phyloP scores from a whole-genome alignment of 2,888 invertebrate genomes.

The Dilophus febrilis region DNA sequence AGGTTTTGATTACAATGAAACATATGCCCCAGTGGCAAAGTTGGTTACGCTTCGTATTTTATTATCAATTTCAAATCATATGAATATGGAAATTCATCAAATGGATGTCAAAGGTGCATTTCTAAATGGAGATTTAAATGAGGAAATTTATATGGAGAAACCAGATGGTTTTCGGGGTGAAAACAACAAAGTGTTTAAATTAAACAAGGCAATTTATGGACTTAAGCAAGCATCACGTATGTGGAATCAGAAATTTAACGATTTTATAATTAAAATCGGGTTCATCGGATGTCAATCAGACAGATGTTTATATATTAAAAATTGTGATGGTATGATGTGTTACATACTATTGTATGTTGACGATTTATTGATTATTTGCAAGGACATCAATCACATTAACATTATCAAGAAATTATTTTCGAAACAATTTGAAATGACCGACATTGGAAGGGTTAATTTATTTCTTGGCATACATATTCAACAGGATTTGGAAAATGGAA shows the following conservation, averaged over 20 bases:
- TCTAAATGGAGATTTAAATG: constrained; percentile 1
- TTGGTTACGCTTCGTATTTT: constrained; percentile 10
- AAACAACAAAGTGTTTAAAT: constrained; percentile 7
- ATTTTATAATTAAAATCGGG: constrained; percentile 7
- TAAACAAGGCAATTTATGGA: constrained; percentile 8
- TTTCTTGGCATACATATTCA: constrained; percentile 8
- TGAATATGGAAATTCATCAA: constrained; percentile 8
- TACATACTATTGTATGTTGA: constrained; percentile 8
- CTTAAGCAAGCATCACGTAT: constrained; percentile 11
- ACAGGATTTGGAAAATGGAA: constrained; percentile 3
- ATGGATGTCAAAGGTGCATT: constrained; percentile 6
- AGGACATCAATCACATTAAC: not conserved
- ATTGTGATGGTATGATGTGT: not conserved
- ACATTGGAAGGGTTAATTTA: constrained; percentile 8
- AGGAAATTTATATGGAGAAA: constrained; percentile 4
- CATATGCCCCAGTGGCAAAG: constrained; percentile 11
- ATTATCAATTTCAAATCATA: constrained; percentile 10
- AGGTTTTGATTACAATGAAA: constrained; percentile 9
- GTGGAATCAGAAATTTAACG: constrained; percentile 10
- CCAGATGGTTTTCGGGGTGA: constrained; percentile 10
- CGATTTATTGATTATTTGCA: constrained; percentile 5
- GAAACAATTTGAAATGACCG: constrained; percentile 8
- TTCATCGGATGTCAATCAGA: constrained; percentile 10
- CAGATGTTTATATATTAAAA: constrained; percentile 7
- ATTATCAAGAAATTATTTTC: not conserved